A percentile compares a stretch with the other conserved stretches of the same genome.
phyloP scores from a whole-genome alignment of 2,113 vertebrate genomes.

The Chamaea fasciata region DNA sequence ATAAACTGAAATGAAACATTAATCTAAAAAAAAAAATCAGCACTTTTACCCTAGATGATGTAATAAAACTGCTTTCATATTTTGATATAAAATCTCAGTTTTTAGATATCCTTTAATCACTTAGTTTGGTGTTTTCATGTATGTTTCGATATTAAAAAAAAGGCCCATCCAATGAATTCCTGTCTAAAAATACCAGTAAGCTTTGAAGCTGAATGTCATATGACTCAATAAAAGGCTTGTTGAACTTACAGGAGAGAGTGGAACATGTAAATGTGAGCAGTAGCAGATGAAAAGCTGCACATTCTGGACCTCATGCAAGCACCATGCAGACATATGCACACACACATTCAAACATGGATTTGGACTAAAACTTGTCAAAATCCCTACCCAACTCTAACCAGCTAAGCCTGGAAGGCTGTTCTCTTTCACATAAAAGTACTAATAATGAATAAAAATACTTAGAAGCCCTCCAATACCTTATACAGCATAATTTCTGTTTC shows the following conservation, averaged over 20 bases:
- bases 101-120: constrained; percentile 67
- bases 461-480: constrained; percentile 57
- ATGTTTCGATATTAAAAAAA: not conserved
- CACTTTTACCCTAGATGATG: constrained; percentile 11
- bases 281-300: not conserved
- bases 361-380: constrained; percentile 28
- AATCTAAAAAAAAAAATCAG: not conserved
- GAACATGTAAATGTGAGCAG: not conserved
- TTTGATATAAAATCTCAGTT: constrained; percentile 53
- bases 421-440: constrained; percentile 68
- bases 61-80: constrained; percentile 60
- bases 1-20: constrained; percentile 11
- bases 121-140: constrained; percentile 68
- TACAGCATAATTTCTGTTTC: constrained; percentile 55
- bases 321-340: not conserved
- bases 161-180: constrained; percentile 53
- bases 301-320: not conserved
- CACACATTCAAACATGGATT: not conserved
- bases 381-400: constrained; percentile 40
- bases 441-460: constrained; percentile 68
- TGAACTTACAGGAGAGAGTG: constrained; percentile 3
- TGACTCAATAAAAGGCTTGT: constrained; percentile 59
- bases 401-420: constrained; percentile 55
- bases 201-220: constrained; percentile 48
- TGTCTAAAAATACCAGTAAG: constrained; percentile 59